Evolutionary conservation across 2,888 invertebrate species (phyloP).

Genomic region (Panorpa germanica): DNA sequence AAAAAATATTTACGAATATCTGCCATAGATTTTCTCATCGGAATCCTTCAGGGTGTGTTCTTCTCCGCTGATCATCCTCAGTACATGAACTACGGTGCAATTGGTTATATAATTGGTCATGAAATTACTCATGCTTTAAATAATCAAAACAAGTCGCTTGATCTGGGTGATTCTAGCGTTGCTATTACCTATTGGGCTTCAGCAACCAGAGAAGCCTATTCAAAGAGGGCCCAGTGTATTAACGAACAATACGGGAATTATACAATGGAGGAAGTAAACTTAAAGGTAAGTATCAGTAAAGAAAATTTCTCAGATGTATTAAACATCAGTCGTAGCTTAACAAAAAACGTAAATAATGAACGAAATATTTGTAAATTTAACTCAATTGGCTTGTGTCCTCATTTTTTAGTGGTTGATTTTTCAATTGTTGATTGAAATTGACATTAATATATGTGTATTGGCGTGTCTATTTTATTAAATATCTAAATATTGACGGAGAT

Average conservation of each 20-base stretch:
- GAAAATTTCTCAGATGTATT: too few species aligned
- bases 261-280: conserved; percentile 15
- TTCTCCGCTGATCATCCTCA: conserved; percentile 64
- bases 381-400: too few species aligned
- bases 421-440: too few species aligned
- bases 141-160: conserved; percentile 73
- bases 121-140: conserved; percentile 59
- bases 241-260: conserved; percentile 30
- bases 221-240: conserved; percentile 27
- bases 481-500: too few species aligned
- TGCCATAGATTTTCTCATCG: conserved; percentile 63
- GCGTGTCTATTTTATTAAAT: too few species aligned
- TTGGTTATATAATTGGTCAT: conserved; percentile 69
- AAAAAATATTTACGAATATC: too few species aligned
- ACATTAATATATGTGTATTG: too few species aligned
- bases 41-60: conserved; percentile 71
- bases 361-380: too few species aligned
- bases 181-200: conserved; percentile 50
- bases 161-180: conserved; percentile 53
- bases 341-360: too few species aligned
- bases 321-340: too few species aligned
- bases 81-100: conserved; percentile 73
- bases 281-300: conserved; percentile 37
- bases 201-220: conserved; percentile 25
- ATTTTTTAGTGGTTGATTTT: too few species aligned